These are phyloP conservation scores for Malurus alboscapulatus DNA, from an alignment of 2,113 vertebrate species.

Conservation along the genomic window DNA sequence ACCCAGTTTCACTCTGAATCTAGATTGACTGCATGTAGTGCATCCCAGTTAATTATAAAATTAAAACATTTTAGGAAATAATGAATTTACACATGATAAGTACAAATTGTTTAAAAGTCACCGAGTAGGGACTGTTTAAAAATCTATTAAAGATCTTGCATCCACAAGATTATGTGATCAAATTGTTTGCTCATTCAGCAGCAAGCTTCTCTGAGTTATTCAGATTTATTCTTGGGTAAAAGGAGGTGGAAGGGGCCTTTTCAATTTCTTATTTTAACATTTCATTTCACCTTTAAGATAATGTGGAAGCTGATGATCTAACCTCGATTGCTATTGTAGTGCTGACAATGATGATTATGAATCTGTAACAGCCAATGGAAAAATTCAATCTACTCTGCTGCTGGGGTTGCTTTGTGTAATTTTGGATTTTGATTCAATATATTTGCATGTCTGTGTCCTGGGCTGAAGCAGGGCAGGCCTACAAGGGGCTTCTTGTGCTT, in stretches of 20 bases:
- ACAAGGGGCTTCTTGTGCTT: rapidly evolving
- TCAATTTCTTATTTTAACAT: not conserved
- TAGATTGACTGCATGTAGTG: not conserved
- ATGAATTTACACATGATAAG: slow-evolving; percentile 8
- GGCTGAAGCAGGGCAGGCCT: not conserved
- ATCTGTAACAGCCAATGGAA: not conserved
- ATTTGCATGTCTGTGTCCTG: not conserved
- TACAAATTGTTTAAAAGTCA: slow-evolving; percentile 23
- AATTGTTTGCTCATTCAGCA: not conserved
- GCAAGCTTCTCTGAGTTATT: not conserved
- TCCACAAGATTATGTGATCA: not conserved
- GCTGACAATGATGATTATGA: not conserved
- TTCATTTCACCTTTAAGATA: not conserved
- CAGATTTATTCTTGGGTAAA: not conserved
- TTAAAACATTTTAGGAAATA: slow-evolving; percentile 47
- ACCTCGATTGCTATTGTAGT: not conserved
- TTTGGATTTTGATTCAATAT: not conserved
- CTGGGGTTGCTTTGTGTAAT: not conserved
- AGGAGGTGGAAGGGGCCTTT: not conserved
- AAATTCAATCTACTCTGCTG: not conserved
- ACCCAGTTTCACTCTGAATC: not conserved
- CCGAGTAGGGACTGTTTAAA: not conserved
- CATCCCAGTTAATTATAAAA: slow-evolving; percentile 6
- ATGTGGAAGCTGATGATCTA: not conserved
- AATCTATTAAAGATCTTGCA: slow-evolving; percentile 17